These are phyloP conservation scores for Hystrix brachyura DNA, from an alignment of 2,113 vertebrate genomes.

Conservation along the genomic window DNA sequence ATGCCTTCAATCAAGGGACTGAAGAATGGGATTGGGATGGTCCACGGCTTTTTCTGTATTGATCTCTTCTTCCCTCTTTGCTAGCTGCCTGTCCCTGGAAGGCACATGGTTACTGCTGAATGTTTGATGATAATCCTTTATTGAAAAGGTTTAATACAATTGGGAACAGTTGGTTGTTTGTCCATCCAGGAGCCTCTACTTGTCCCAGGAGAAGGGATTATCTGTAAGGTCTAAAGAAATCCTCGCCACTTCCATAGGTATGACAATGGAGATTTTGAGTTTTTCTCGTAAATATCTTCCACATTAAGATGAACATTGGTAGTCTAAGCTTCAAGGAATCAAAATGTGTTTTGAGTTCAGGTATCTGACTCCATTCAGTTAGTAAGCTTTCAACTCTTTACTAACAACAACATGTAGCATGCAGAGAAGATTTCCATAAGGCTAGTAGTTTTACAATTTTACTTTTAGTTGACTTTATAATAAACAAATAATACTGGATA, in stretches of 20 bases:
- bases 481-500: not conserved
- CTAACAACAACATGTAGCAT: not conserved
- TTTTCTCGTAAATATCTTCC: not conserved
- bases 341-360: not conserved
- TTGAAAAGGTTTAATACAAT: not conserved
- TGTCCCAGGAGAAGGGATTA: slow-evolving; percentile 8
- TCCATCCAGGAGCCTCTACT: not conserved
- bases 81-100: slow-evolving; percentile 84
- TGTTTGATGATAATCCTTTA: slow-evolving; percentile 47
- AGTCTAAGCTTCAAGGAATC: not conserved
- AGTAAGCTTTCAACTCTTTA: not conserved
- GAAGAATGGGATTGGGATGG: slow-evolving; percentile 84
- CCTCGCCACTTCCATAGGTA: not conserved
- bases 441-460: not conserved
- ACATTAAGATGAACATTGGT: not conserved
- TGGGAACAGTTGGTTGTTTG: not conserved
- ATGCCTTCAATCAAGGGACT: slow-evolving; percentile 87
- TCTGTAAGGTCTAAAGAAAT: not conserved
- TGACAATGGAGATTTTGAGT: not conserved
- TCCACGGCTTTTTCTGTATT: slow-evolving; percentile 83
- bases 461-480: not conserved
- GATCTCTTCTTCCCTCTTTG: slow-evolving; percentile 87
- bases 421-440: not conserved
- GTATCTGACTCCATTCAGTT: not conserved
- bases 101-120: not conserved